Base-by-base conservation (phyloP, 2,113 vertebrate genomes). In the Osmerus mordax region DNA sequence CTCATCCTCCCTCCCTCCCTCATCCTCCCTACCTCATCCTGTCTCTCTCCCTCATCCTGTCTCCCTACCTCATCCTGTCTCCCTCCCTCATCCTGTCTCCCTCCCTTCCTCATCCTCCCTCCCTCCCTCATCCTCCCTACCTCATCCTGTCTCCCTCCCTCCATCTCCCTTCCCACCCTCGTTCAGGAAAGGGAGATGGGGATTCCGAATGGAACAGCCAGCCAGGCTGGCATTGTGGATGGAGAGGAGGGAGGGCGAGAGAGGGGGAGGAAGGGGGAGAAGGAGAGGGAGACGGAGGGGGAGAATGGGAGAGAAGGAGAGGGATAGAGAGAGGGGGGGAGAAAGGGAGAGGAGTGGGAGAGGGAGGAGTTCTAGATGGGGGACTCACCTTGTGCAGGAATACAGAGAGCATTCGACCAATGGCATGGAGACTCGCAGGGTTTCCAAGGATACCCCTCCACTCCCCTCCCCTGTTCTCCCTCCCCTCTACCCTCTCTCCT, bases 391-490 rank as follows among this genome's bases (percentile, higher is more conserved):
- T 70, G 72, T 72, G 82, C 83, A 88, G 83, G 70, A 71, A 79
- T 63, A 70, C 7, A 69, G 71, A 60, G 51, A 83, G 70, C 65
- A 3, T 18, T 85, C 76, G 54, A 18, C 87, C 87, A 91, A 90
- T 90, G 74, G 78, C 78, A 80, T 81, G 65, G 71, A 79, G 75
- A 84, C 61, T 78, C 36, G 47, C 71, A 88, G 72, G 84, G 86
- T 91, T 89, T 91, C 86, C 86, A 88, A 87, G 84, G 84, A 81
- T 89, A 89, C 85, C 85, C 86, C 77, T 52, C 80, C 80, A 83
- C 83, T 76, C 84, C 81, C 67, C 74, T 23, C 67, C 74, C 25
- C 67, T 70, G 16, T 52, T 72, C 61, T 78, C 67, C 51, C 68
- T 73, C 58, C 11, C 32, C 41, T 21, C 28, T 21, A 29, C 21